Conservation (phyloP, 2,113 vertebrate genomes). For the Colius striatus region DNA sequence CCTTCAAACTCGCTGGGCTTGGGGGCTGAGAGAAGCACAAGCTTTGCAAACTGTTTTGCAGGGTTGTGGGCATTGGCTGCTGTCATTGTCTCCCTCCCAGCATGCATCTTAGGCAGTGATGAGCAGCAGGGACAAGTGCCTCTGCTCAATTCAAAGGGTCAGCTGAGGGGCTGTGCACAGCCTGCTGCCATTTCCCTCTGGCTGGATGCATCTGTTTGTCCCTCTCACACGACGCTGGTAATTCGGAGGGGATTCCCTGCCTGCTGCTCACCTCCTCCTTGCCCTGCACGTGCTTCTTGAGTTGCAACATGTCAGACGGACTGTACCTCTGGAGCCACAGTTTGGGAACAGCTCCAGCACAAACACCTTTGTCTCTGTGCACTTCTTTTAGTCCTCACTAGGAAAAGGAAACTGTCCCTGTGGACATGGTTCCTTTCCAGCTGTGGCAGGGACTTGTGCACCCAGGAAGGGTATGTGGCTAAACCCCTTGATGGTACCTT, state of each 20-base stretch:
- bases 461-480: not conserved
- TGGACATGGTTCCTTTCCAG: not conserved
- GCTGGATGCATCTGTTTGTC: not conserved
- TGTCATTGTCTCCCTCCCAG: not conserved
- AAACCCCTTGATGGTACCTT: not conserved
- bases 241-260: not conserved
- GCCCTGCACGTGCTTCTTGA: not conserved
- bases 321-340: accelerated
- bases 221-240: not conserved
- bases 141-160: not conserved
- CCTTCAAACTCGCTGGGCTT: not conserved
- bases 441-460: accelerated
- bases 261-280: not conserved
- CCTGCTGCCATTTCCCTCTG: not conserved
- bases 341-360: not conserved
- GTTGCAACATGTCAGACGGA: not conserved
- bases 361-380: not conserved
- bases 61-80: not conserved
- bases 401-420: accelerated
- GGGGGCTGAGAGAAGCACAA: not conserved
- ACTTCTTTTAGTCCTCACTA: accelerated
- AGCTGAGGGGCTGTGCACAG: not conserved
- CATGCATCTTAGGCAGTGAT: accelerated
- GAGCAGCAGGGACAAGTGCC: not conserved
- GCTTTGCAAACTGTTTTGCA: not conserved